Evolutionary conservation across 2,888 invertebrate genomes (phyloP).

Genomic region (Cheilosia urbana): DNA sequence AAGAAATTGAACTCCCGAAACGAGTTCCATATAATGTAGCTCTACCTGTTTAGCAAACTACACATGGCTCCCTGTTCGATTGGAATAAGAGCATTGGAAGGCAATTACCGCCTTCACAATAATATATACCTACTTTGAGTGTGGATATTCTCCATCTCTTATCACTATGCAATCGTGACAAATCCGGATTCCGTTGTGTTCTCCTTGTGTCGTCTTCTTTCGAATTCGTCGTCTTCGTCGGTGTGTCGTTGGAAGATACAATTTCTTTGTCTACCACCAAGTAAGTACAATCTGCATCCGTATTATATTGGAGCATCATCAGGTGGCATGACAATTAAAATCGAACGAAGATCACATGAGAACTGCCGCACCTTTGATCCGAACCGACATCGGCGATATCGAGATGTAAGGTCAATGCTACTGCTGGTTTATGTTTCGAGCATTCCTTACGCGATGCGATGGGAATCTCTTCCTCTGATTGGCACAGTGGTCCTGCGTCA

Average conservation of each 20-base stretch:
- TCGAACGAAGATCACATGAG: constrained; percentile 70
- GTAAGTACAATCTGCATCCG: constrained; percentile 66
- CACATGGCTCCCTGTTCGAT: background rate
- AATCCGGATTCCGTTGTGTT: constrained; percentile 61
- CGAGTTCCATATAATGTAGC: constrained; percentile 35
- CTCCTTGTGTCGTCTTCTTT: constrained; percentile 1
- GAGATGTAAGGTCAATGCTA: constrained; percentile 44
- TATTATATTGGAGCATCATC: constrained; percentile 76
- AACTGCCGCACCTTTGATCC: constrained; percentile 72
- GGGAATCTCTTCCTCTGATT: constrained; percentile 43
- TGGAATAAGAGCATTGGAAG: constrained; percentile 33
- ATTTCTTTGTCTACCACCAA: constrained; percentile 54
- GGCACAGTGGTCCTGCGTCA: constrained; percentile 35
- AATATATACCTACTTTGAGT: constrained; percentile 48
- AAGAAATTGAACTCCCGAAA: constrained; percentile 55
- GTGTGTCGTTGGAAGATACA: constrained; percentile 40
- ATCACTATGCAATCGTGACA: constrained; percentile 71
- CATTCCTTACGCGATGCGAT: constrained; percentile 36
- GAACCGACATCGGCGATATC: constrained; percentile 49
- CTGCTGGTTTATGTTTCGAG: constrained; percentile 34
- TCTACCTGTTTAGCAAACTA: constrained; percentile 4
- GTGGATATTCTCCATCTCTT: constrained; percentile 13
- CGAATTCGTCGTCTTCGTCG: background rate
- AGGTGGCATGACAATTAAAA: constrained; percentile 80
- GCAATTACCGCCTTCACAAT: constrained; percentile 75